Evolutionary conservation across 2,888 invertebrate species (phyloP).

Genomic region (Pseudolycoriella hygida): DNA sequence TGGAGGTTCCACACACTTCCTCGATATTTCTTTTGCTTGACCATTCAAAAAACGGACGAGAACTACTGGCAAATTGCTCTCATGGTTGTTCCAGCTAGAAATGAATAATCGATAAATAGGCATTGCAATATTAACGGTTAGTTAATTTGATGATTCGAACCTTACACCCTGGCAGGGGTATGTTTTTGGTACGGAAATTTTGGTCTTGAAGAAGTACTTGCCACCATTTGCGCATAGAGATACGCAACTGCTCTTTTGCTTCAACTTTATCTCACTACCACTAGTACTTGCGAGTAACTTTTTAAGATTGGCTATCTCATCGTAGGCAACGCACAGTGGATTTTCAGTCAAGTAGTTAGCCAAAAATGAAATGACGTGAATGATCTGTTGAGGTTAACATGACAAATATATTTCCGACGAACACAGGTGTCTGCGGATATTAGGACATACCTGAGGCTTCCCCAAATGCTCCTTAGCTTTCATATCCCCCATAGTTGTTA

Average conservation of each 20-base stretch:
- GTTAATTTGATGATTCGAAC: background rate
- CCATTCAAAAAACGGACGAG: constrained; percentile 41
- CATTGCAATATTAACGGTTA: background rate
- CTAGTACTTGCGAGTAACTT: constrained; percentile 23
- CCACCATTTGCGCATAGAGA: constrained; percentile 36
- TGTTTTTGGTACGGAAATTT: constrained; percentile 39
- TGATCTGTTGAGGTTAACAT: constrained; percentile 24
- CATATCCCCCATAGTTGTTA: constrained; percentile 42
- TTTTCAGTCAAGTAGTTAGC: constrained; percentile 47
- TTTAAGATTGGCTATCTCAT: constrained; percentile 46
- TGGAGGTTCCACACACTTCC: constrained; percentile 51
- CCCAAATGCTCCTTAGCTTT: constrained; percentile 38
- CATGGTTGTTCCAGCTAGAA: constrained; percentile 35
- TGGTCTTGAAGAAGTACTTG: constrained; percentile 41
- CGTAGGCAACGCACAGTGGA: constrained; percentile 51
- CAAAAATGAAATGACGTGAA: constrained; percentile 40
- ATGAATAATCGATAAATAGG: constrained; percentile 12
- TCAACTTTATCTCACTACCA: constrained; percentile 41
- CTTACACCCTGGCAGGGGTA: constrained; percentile 38
- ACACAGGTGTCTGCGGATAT: background rate
- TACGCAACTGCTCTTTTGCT: constrained; percentile 45
- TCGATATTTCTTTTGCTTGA: constrained; percentile 47
- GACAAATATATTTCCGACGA: background rate
- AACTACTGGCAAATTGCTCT: constrained; percentile 46
- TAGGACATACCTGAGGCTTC: constrained; percentile 36